These are phyloP conservation scores for Struthio camelus DNA, from an alignment of 2,113 vertebrate species.

Conservation along the genomic window DNA sequence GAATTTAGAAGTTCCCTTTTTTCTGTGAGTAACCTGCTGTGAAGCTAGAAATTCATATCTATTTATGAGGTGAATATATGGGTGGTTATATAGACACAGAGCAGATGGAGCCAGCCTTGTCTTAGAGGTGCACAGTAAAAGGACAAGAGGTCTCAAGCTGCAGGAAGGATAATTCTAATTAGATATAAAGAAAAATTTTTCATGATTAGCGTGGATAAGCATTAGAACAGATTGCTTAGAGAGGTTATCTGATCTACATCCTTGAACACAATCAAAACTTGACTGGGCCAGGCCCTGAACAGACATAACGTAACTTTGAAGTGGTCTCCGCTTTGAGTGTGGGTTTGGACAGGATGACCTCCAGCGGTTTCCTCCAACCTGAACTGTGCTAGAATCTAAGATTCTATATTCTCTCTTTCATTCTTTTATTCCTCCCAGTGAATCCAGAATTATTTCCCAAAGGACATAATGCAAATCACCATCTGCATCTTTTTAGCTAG, in stretches of 20 bases:
- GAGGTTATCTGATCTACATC: not conserved
- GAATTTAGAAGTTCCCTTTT: not conserved
- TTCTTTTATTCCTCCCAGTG: not conserved
- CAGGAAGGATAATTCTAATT: not conserved
- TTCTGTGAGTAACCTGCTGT: not conserved
- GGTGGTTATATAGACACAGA: not conserved
- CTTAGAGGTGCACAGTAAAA: not conserved
- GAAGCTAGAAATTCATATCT: not conserved
- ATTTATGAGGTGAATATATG: not conserved
- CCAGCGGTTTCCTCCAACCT: not conserved
- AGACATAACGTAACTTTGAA: not conserved
- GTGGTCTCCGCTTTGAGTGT: not conserved
- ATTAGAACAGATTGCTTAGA: not conserved
- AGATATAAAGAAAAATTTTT: not conserved
- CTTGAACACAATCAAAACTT: not conserved
- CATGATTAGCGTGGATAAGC: not conserved
- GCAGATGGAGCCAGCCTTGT: not conserved
- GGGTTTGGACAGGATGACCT: not conserved
- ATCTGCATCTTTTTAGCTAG: not conserved
- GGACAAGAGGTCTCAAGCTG: not conserved
- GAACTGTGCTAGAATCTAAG: not conserved
- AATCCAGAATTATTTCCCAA: not conserved
- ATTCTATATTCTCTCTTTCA: not conserved
- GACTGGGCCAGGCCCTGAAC: not conserved
- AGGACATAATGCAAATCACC: not conserved